Evolutionary conservation across 2,888 invertebrate genomes (phyloP).

Genomic region (Gnatocerus cornutus): DNA sequence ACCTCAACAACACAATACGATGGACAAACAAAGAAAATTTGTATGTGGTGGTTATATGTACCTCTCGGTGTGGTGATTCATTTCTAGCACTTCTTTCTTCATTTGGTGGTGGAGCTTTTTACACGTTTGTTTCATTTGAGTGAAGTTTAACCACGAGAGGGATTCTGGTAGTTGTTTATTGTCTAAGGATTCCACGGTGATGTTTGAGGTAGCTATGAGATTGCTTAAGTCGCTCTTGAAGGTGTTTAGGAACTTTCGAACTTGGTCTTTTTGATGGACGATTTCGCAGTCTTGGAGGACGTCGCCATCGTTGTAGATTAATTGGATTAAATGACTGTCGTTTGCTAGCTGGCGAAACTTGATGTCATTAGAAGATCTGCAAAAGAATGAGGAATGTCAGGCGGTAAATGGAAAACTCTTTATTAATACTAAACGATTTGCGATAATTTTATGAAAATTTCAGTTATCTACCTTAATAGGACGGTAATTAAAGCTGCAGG

Average conservation of each 20-base stretch:
- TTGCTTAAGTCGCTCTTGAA: slow-evolving; percentile 75
- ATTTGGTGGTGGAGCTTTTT: slow-evolving; percentile 68
- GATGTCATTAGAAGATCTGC: slow-evolving; percentile 73
- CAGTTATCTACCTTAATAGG: too few relatives aligned
- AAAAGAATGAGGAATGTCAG: slow-evolving; percentile 9
- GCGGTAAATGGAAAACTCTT: too few relatives aligned
- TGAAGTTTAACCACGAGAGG: slow-evolving; percentile 76
- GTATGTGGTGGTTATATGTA: slow-evolving; percentile 24
- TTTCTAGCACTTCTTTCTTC: slow-evolving; percentile 53
- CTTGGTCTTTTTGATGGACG: slow-evolving; percentile 73
- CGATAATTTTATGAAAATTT: too few relatives aligned
- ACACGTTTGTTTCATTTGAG: slow-evolving; percentile 75
- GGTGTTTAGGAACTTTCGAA: slow-evolving; percentile 75
- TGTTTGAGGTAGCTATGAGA: slow-evolving; percentile 69
- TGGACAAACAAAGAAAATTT: slow-evolving; percentile 5
- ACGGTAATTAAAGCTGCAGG: too few relatives aligned
- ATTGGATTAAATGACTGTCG: slow-evolving; percentile 79
- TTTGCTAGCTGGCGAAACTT: slow-evolving; percentile 80
- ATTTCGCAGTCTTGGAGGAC: slow-evolving; percentile 81
- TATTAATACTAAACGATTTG: too few relatives aligned
- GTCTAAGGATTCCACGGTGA: slow-evolving; percentile 74
- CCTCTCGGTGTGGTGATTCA: slow-evolving; percentile 51
- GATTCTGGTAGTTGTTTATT: slow-evolving; percentile 73
- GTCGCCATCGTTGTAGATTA: slow-evolving; percentile 78
- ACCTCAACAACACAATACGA: slow-evolving; percentile 30